These are phyloP conservation scores for Eriocheir sinensis DNA, from an alignment of 1,140 invertebrate species.

Conservation along the genomic window DNA sequence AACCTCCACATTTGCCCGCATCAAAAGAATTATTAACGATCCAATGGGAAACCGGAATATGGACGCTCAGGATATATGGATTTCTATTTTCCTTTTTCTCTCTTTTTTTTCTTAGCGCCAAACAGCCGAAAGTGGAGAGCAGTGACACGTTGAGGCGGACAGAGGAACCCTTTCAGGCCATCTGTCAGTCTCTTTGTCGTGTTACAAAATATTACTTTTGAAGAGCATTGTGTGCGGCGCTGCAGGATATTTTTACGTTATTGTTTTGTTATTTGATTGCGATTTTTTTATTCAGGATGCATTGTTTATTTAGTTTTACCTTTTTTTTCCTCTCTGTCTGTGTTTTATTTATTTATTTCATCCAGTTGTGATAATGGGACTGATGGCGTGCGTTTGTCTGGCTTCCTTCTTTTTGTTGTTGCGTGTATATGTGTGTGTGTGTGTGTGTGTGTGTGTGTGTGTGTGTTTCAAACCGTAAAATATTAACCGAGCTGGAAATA, in stretches of 20 bases:
- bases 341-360: too few relatives aligned
- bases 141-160: neutral
- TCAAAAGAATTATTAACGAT: too few relatives aligned
- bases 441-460: too few relatives aligned
- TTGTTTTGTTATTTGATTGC: neutral
- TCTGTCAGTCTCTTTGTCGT: constrained; percentile 14
- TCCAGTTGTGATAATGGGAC: neutral
- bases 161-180: neutral
- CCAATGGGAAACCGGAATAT: neutral
- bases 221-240: neutral
- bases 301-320: neutral
- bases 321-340: neutral
- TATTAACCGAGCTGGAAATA: too few relatives aligned
- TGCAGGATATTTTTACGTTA: neutral
- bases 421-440: too few relatives aligned
- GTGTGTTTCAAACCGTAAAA: too few relatives aligned
- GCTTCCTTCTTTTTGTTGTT: neutral
- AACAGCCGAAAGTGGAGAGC: neutral
- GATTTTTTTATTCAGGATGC: neutral
- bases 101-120: too few relatives aligned
- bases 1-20: too few relatives aligned
- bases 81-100: too few relatives aligned
- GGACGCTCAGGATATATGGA: neutral
- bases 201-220: constrained; percentile 26
- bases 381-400: neutral